Conservation (phyloP, 2,113 vertebrate species). For the Crotalus helleri region DNA sequence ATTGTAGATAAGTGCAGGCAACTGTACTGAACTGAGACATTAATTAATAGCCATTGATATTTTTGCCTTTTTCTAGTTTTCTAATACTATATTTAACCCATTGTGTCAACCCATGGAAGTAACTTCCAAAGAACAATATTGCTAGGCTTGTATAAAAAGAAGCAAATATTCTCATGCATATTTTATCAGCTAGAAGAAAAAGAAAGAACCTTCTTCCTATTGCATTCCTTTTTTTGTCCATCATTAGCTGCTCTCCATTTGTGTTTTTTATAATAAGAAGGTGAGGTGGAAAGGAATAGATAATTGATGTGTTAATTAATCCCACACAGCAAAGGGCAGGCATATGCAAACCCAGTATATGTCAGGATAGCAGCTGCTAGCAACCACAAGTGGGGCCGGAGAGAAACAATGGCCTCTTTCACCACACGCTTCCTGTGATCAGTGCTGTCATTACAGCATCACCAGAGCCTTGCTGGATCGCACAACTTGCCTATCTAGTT, state of each 20-base stretch:
- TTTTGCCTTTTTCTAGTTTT: neutral
- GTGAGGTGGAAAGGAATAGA: conserved; percentile 38
- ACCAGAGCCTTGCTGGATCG: neutral
- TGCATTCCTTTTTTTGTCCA: neutral
- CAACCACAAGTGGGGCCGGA: conserved; percentile 3
- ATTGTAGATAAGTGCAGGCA: neutral
- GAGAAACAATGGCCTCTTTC: neutral
- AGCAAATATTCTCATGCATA: neutral
- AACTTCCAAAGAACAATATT: neutral
- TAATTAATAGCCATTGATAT: neutral
- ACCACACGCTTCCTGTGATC: neutral
- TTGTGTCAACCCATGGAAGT: neutral
- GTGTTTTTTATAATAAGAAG: conserved; percentile 37
- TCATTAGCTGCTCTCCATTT: neutral
- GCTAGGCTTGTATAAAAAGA: neutral
- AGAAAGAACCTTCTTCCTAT: neutral
- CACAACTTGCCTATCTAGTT: neutral
- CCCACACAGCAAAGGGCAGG: conserved; percentile 51
- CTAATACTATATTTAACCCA: neutral
- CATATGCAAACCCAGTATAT: conserved; percentile 6
- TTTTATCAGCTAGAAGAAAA: neutral
- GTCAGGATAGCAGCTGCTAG: conserved; percentile 22
- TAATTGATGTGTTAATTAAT: conserved; percentile 69
- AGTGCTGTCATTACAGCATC: neutral
- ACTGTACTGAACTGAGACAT: neutral